Evolutionary conservation across 2,113 vertebrate genomes (phyloP).

Genomic region (Sclerurus mexicanus): DNA sequence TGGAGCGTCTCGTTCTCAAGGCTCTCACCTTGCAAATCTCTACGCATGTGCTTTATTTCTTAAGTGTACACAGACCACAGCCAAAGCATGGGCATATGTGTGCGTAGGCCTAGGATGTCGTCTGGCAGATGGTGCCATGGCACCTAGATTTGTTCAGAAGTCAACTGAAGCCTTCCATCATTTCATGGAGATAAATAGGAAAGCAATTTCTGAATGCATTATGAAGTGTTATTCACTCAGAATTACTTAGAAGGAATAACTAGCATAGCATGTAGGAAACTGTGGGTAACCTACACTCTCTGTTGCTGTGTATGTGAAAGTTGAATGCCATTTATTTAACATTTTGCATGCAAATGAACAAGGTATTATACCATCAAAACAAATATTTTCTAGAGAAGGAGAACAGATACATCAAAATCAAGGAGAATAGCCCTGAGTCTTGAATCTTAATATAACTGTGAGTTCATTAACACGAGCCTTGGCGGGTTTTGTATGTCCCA

Average conservation of each 20-base stretch:
- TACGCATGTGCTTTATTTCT: conserved; percentile 35
- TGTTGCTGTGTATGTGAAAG: not conserved
- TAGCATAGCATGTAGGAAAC: not conserved
- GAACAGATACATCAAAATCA: not conserved
- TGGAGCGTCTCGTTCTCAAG: conserved; percentile 17
- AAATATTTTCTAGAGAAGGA: not conserved
- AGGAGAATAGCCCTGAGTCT: conserved; percentile 46
- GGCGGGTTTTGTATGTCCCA: conserved; percentile 1
- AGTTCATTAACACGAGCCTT: conserved; percentile 55
- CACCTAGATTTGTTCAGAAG: conserved; percentile 26
- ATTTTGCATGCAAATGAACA: not conserved
- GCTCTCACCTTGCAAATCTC: conserved; percentile 51
- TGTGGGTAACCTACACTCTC: not conserved
- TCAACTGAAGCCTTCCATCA: conserved; percentile 20
- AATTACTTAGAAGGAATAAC: not conserved
- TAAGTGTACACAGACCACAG: conserved; percentile 24
- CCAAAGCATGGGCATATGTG: conserved; percentile 42
- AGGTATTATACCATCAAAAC: not conserved
- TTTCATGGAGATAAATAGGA: conserved; percentile 19
- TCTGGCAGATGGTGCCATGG: conserved; percentile 50
- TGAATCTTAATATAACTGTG: conserved; percentile 50
- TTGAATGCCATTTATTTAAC: not conserved
- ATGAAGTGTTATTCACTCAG: conserved; percentile 1
- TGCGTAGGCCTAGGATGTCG: conserved; percentile 48
- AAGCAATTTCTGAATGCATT: conserved; percentile 30